A percentile compares a stretch with the other conserved stretches of the same genome.
These are phyloP conservation scores for Rotaria socialis DNA, from an alignment of 2,888 invertebrate species.

Conservation along the genomic window DNA sequence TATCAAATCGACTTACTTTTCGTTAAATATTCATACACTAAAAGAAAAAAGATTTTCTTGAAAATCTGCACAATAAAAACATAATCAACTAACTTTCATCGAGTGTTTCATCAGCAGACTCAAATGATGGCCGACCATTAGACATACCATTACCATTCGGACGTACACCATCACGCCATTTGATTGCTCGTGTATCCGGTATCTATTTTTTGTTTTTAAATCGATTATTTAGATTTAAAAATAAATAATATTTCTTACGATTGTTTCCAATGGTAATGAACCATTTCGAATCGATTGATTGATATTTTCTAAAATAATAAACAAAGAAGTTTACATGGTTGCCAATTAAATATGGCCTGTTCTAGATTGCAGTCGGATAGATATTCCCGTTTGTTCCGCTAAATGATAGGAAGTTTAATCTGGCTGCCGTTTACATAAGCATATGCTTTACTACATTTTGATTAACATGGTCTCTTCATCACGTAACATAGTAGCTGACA, in stretches of 20 bases:
- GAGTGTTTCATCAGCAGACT: slow-evolving; percentile 30
- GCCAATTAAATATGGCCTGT: too few relatives aligned
- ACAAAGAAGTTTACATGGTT: background rate
- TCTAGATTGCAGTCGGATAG: too few relatives aligned
- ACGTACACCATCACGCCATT: slow-evolving; percentile 11
- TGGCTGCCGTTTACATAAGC: background rate
- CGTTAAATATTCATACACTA: slow-evolving; percentile 34
- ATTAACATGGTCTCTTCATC: background rate
- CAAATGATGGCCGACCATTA: background rate
- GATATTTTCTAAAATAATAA: background rate
- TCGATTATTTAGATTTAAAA: too few relatives aligned
- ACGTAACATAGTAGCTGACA: background rate
- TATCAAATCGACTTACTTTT: background rate
- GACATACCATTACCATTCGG: background rate
- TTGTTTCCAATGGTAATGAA: background rate
- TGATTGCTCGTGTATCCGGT: background rate
- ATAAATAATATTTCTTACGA: background rate
- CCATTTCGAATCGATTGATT: background rate
- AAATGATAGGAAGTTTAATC: background rate
- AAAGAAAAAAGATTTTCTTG: background rate
- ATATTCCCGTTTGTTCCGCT: too few relatives aligned
- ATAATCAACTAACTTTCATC: slow-evolving; percentile 4
- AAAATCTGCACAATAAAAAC: background rate
- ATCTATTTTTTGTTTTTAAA: background rate
- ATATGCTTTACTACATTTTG: background rate